A percentile compares a stretch with the other conserved stretches of the same genome.
Evolutionary conservation across 64 coral and sea anemone species (phyloP).

Genomic region (Orbicella faveolata): DNA sequence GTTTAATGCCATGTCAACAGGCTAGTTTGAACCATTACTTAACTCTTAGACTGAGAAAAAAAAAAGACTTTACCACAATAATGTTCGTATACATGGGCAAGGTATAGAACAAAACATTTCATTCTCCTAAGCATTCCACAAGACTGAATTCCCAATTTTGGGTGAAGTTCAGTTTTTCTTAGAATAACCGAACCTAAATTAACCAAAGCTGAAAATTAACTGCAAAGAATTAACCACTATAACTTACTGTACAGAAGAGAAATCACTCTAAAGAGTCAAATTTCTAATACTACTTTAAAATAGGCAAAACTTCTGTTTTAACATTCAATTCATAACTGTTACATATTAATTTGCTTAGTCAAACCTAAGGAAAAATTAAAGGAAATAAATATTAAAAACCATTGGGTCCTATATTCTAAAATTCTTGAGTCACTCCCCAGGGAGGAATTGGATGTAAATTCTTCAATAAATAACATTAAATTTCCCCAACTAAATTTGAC

Average conservation of each 20-base stretch:
- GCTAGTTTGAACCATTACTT: too few species aligned
- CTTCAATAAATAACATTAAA: not conserved
- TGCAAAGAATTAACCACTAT: not conserved
- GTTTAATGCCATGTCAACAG: not conserved
- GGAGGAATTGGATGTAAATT: not conserved
- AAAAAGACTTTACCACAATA: too few species aligned
- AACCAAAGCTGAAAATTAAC: not conserved
- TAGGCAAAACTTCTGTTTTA: not conserved
- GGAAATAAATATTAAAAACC: conserved; percentile 1
- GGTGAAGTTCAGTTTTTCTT: not conserved
- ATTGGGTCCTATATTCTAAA: not conserved
- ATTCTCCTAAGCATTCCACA: too few species aligned
- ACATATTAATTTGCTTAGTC: not conserved
- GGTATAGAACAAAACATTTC: too few species aligned
- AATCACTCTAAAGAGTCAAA: conserved; percentile 11
- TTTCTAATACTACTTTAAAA: not conserved
- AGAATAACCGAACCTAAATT: not conserved
- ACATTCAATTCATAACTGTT: not conserved
- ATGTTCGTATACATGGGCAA: too few species aligned
- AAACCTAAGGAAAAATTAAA: not conserved
- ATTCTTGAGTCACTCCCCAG: not conserved
- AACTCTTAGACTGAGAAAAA: too few species aligned
- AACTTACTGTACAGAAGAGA: not conserved
- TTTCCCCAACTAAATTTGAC: conserved; percentile 22
- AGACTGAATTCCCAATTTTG: not conserved